A percentile compares a stretch with the other conserved stretches of the same genome.
Conservation (phyloP, 1,140 invertebrate species). For the fruit fly (Drosophila melanogaster) region DNA sequence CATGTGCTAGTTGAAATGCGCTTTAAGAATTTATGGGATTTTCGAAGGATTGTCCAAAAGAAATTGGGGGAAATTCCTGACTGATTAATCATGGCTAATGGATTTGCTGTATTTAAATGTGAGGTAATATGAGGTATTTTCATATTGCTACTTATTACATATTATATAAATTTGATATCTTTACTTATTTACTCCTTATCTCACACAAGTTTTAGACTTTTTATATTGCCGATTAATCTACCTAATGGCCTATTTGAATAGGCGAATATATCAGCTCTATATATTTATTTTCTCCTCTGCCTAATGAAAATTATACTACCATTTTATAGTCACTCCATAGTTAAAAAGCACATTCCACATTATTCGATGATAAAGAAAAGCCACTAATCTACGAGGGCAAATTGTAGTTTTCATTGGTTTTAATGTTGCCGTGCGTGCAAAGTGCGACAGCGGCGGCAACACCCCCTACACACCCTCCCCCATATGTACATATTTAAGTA, state of each 20-base stretch:
- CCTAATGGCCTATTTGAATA: constrained; percentile 2
- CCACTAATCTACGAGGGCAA: constrained; percentile 71
- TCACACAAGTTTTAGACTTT: background rate
- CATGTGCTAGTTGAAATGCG: constrained; percentile 28
- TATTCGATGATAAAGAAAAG: constrained; percentile 65
- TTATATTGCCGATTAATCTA: background rate
- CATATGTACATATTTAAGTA: no score
- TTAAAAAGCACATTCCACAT: constrained; percentile 18
- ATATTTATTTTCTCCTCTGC: background rate
- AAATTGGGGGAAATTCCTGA: constrained; percentile 26
- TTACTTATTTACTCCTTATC: no score
- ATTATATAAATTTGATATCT: background rate
- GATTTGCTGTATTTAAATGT: constrained; percentile 18
- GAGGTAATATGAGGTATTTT: background rate
- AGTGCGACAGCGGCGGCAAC: constrained; percentile 60
- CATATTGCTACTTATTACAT: background rate
- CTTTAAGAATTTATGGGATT: constrained; percentile 46
- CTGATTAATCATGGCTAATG: constrained; percentile 44
- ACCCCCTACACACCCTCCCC: constrained; percentile 33
- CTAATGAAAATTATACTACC: constrained; percentile 38
- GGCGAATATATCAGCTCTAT: background rate
- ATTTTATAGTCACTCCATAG: constrained; percentile 14
- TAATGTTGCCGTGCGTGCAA: constrained; percentile 74
- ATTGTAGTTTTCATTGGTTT: constrained; percentile 83
- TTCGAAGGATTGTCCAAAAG: constrained; percentile 29